Evolutionary conservation across 2,797 vertebrate species (phyloP).

Genomic region (Zonotrichia albicollis): DNA sequence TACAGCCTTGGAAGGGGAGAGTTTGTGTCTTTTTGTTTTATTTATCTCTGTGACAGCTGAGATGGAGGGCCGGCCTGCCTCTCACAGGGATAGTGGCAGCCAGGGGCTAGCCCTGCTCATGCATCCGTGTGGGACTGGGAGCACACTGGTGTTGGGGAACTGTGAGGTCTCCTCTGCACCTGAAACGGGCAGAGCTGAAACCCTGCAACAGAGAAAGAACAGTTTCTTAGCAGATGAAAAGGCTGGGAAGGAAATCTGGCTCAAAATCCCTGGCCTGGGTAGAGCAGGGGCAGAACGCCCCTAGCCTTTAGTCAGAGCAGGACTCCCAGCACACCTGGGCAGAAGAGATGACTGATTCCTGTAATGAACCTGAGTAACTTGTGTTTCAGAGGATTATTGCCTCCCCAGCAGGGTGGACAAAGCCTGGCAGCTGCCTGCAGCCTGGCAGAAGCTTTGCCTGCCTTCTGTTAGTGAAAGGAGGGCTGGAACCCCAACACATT

Average conservation of each 20-base stretch:
- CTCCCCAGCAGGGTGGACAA: not conserved
- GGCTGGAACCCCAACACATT: not conserved
- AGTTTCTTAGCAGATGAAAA: not conserved
- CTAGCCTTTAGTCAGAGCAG: not conserved
- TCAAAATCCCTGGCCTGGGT: not conserved
- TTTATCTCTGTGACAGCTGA: not conserved
- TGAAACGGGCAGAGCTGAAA: not conserved
- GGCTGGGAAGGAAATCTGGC: not conserved
- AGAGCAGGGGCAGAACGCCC: not conserved
- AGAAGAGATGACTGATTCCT: slow-evolving; percentile 20
- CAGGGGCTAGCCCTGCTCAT: not conserved
- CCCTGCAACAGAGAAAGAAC: not conserved
- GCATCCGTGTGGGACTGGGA: not conserved
- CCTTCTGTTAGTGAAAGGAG: not conserved
- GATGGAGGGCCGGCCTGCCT: not conserved
- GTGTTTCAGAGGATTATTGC: not conserved
- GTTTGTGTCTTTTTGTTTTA: not conserved
- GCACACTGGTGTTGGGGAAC: accelerated
- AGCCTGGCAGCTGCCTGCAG: not conserved
- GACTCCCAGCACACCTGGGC: not conserved
- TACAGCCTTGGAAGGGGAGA: not conserved
- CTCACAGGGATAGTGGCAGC: not conserved
- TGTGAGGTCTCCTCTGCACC: accelerated
- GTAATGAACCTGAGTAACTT: not conserved
- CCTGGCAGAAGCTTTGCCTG: not conserved